Conservation (phyloP, 2,888 invertebrate species). For the Acheta domesticus region DNA sequence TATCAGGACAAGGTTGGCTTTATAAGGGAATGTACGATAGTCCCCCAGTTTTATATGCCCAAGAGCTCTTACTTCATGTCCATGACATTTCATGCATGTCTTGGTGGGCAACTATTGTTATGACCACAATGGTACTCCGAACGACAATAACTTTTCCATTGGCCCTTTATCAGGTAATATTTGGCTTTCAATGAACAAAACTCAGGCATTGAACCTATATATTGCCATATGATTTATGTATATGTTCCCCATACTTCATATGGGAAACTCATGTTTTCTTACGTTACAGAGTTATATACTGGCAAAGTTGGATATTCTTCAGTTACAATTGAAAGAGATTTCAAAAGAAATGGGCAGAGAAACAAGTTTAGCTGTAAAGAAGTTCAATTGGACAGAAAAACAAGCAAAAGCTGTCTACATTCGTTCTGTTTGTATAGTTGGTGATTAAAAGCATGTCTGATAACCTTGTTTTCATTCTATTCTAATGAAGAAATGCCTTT, state of each 20-base stretch:
- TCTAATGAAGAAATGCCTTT: conserved; percentile 21
- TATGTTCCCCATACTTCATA: too few relatives aligned
- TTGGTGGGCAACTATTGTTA: conserved; percentile 80
- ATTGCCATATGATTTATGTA: too few relatives aligned
- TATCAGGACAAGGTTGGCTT: neutral
- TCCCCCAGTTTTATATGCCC: conserved; percentile 62
- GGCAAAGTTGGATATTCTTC: conserved; percentile 70
- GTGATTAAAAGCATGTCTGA: neutral
- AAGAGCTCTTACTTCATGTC: conserved; percentile 62
- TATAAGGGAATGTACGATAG: conserved; percentile 59
- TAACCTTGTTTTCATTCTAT: conserved; percentile 22
- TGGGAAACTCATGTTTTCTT: conserved; percentile 25
- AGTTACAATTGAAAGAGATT: conserved; percentile 68
- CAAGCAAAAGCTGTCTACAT: conserved; percentile 63
- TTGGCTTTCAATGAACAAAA: neutral
- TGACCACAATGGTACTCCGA: conserved; percentile 69
- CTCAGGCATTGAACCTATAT: too few relatives aligned
- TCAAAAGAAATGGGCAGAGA: conserved; percentile 69
- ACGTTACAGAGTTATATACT: conserved; percentile 58
- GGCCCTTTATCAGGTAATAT: conserved; percentile 60
- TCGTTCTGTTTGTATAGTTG: conserved; percentile 55
- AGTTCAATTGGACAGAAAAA: conserved; percentile 66
- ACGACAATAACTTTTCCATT: conserved; percentile 71
- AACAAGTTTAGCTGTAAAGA: conserved; percentile 64
- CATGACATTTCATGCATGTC: conserved; percentile 72